Base-by-base conservation (phyloP, 2,888 invertebrate species). In the Drosophila austrosaltans region DNA sequence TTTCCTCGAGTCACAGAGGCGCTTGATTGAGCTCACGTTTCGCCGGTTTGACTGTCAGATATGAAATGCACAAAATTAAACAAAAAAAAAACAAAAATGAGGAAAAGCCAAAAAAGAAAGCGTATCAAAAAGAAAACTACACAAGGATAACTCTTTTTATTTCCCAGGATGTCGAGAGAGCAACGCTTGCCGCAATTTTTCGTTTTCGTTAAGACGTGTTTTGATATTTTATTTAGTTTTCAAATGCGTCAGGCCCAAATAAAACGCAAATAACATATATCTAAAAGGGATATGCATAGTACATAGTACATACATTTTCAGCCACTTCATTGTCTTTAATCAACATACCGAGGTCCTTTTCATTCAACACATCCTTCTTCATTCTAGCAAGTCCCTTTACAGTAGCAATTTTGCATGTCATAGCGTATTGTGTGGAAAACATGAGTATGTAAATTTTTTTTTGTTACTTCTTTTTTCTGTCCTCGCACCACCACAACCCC, bases 11-110 rank as follows among this genome's bases (percentile, higher is more conserved):
- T 36, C 36, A 76, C 72, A 83, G 84, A 64, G 72, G 76, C 87
- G 82, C 89, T 87, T 85, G 84, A 85, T 85, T 85, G 84, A 89
- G 89, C 89, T 81, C 84, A 85, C 89, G 84, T 89, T 84, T 76
- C 75, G 73, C 77, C 69, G 76, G 59, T 66, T 67, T 53, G 73
- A 72, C 78, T 74, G 73, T 60, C 82, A 71, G 83, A 68, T 66
- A 75, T 70, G 76, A 69, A 59, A 75, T 64, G 63, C 73, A 66
- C 76, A 58, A 82, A 87, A 73, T 78, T 78, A 78, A 72, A 78
- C 58, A 59, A 71, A 72, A 69, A 60, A 48, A 36, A 25, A 62
- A 36, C 30, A 56, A 56, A 56, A 28, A 56, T 30, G 56, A 22
- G 10, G 22, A 48, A 72, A 66, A 58, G 59, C 60, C 73, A 66